phyloP scores from a whole-genome alignment of 2,797 vertebrate species.

The Anguilla pacifica region DNA sequence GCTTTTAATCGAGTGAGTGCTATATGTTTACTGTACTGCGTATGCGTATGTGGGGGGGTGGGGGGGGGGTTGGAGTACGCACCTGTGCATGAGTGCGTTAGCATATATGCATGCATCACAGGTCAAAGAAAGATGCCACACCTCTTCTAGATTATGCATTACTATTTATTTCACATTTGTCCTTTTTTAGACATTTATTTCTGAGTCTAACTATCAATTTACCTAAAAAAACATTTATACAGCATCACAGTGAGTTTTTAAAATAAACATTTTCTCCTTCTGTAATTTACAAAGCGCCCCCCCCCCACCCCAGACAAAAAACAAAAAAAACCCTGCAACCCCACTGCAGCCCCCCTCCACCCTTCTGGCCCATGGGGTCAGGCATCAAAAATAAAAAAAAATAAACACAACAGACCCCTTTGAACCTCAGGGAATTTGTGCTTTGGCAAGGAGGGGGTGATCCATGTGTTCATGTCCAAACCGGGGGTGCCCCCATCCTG shows the following conservation, averaged over 20 bases:
- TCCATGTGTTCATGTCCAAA: constrained; percentile 1
- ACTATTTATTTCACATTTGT: constrained; percentile 29
- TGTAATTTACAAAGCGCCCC: constrained; percentile 31
- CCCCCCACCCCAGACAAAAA: background rate
- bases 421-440: constrained; percentile 44
- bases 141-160: constrained; percentile 19
- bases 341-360: background rate
- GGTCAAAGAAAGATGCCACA: constrained; percentile 19
- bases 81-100: no score
- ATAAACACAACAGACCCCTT: constrained; percentile 33
- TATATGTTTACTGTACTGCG: background rate
- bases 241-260: constrained; percentile 28
- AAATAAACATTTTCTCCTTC: constrained; percentile 37
- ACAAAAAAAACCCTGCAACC: background rate
- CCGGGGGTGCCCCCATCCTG: background rate
- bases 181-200: constrained; percentile 28
- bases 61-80: no score
- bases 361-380: background rate
- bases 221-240: constrained; percentile 39
- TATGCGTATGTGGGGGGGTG: no score
- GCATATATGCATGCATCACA: background rate
- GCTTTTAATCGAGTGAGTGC: background rate
- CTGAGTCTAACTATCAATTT: constrained; percentile 20
- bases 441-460: constrained; percentile 40
- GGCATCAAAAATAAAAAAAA: constrained; percentile 11